A percentile compares a stretch with the other conserved stretches of the same genome.
These are phyloP conservation scores for Neomicropteryx cornuta DNA, from an alignment of 1,140 invertebrate genomes.

Conservation along the genomic window DNA sequence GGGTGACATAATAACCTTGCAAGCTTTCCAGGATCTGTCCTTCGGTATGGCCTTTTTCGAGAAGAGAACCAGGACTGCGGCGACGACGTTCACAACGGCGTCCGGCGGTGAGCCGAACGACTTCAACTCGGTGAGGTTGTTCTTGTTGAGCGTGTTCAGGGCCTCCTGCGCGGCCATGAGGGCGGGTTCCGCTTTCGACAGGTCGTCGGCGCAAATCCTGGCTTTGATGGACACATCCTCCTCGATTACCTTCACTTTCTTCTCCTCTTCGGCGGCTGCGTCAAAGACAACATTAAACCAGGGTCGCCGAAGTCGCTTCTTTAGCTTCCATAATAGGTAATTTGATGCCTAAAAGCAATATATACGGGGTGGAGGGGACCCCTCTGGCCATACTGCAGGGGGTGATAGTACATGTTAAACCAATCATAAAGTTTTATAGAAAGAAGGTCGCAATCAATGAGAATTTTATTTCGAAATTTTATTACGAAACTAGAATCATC, in stretches of 20 bases:
- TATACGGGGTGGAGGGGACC: no score
- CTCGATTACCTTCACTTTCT: slow-evolving; percentile 80
- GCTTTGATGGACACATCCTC: slow-evolving; percentile 76
- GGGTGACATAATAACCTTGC: slow-evolving; percentile 45
- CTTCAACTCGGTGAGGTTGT: slow-evolving; percentile 89
- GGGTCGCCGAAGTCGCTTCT: not conserved
- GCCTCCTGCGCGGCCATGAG: slow-evolving; percentile 80
- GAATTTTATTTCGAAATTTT: no score
- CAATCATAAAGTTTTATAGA: no score
- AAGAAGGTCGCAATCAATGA: not conserved
- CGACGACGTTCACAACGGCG: slow-evolving; percentile 74
- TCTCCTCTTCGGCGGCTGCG: slow-evolving; percentile 69
- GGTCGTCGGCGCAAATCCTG: slow-evolving; percentile 79
- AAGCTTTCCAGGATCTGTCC: slow-evolving; percentile 88
- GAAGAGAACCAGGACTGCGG: slow-evolving; percentile 80
- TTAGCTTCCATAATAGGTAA: not conserved
- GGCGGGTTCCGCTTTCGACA: slow-evolving; percentile 84
- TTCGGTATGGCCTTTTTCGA: slow-evolving; percentile 78
- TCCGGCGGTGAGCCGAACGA: slow-evolving; percentile 78
- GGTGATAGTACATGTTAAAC: no score
- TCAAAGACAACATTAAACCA: slow-evolving; percentile 6
- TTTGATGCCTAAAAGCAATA: not conserved
- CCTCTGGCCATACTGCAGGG: not conserved
- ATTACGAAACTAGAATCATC: no score
- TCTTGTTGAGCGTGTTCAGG: slow-evolving; percentile 87